A percentile compares a stretch with the other conserved stretches of the same genome.
Conservation (phyloP, 2,797 vertebrate genomes). For the Trachops cirrhosus region DNA sequence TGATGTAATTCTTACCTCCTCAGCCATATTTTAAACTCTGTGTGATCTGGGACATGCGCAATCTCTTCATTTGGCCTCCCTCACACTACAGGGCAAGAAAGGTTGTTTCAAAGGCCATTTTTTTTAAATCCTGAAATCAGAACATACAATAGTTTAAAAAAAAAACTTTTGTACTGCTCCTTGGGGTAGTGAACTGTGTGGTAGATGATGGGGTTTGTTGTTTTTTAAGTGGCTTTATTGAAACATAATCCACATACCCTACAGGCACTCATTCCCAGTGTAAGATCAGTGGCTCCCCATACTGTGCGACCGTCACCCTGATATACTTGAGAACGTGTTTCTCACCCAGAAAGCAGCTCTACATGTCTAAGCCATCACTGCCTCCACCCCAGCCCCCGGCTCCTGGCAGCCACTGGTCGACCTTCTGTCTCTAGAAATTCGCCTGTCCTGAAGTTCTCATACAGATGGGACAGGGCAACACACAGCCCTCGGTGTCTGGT, state of each 20-base stretch:
- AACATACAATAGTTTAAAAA: not conserved
- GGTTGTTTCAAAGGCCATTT: not conserved
- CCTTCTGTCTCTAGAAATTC: not conserved
- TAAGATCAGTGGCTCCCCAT: not conserved
- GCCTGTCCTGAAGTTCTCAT: not conserved
- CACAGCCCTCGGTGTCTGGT: not conserved
- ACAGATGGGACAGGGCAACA: not conserved
- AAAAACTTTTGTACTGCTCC: not conserved
- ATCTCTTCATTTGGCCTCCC: not conserved
- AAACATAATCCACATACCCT: not conserved
- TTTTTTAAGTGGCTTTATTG: not conserved
- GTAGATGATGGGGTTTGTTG: not conserved
- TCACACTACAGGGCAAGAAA: not conserved
- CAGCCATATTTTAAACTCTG: not conserved
- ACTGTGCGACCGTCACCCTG: not conserved
- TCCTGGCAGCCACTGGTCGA: not conserved
- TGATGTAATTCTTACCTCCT: not conserved
- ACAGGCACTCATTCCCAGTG: not conserved
- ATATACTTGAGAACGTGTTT: not conserved
- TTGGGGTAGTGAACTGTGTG: not conserved
- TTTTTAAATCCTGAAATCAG: not conserved
- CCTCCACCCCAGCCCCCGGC: not conserved
- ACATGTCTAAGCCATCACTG: not conserved
- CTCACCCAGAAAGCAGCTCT: not conserved
- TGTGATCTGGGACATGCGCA: not conserved